These are phyloP conservation scores for Gobius niger DNA, from an alignment of 2,113 vertebrate species.

Conservation along the genomic window DNA sequence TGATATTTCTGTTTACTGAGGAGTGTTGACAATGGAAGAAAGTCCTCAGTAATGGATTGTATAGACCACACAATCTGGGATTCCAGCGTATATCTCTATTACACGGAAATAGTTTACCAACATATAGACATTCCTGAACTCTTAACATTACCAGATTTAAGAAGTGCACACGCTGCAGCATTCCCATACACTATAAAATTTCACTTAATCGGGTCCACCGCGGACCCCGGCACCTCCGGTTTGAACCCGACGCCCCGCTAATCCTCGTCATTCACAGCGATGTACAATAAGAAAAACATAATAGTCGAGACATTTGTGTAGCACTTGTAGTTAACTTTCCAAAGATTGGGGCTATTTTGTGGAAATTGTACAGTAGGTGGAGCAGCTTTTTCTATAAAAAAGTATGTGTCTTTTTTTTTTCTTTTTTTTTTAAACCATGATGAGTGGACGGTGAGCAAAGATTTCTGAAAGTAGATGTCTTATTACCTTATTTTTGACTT, in stretches of 20 bases:
- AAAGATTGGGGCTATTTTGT: constrained; percentile 62
- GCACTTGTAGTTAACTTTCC: constrained; percentile 74
- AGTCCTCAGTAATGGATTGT: too few relatives aligned
- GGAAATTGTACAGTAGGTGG: constrained; percentile 83
- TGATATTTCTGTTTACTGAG: too few relatives aligned
- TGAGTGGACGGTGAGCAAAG: constrained; percentile 75
- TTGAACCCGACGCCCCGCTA: constrained; percentile 36
- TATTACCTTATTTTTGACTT: constrained; percentile 64
- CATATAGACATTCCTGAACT: constrained; percentile 51
- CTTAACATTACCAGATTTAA: constrained; percentile 53
- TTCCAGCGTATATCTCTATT: too few relatives aligned
- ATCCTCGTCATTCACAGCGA: constrained; percentile 60
- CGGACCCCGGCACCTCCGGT: constrained; percentile 48
- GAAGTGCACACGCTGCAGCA: constrained; percentile 62
- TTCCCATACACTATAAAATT: constrained; percentile 69
- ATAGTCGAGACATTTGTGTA: constrained; percentile 70
- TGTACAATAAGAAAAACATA: constrained; percentile 79
- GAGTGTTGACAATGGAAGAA: too few relatives aligned
- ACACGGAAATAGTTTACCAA: constrained; percentile 16
- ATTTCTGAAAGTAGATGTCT: constrained; percentile 78
- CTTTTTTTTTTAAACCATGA: constrained; percentile 79
- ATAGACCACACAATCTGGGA: too few relatives aligned
- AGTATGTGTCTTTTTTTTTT: constrained; percentile 76
- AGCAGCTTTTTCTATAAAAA: constrained; percentile 83
- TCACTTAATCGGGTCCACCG: constrained; percentile 65